A percentile compares a stretch with the other conserved stretches of the same genome.
phyloP scores from a whole-genome alignment of 2,888 invertebrate species.

The Andrena flavipes region DNA sequence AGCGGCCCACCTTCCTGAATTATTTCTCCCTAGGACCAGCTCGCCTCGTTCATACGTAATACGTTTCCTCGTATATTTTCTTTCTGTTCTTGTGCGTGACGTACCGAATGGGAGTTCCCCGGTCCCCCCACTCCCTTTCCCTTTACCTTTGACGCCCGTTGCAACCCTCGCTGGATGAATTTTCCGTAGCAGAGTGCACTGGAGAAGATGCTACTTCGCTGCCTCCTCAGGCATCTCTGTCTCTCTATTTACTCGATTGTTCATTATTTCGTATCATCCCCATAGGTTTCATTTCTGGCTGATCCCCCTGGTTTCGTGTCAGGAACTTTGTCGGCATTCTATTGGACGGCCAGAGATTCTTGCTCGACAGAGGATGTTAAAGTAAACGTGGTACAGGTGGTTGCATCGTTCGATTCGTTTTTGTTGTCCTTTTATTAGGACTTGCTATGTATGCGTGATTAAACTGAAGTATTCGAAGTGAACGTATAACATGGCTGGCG shows the following conservation, averaged over 20 bases:
- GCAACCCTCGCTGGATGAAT: conserved; percentile 18
- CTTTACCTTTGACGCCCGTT: conserved; percentile 16
- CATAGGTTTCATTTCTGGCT: not conserved
- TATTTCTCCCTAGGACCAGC: conserved; percentile 39
- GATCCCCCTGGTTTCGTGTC: not conserved
- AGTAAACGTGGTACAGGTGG: no score
- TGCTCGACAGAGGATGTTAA: not conserved
- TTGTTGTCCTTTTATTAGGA: no score
- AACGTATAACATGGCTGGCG: no score
- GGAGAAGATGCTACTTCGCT: not conserved
- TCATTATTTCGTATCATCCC: not conserved
- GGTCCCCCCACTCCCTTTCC: not conserved
- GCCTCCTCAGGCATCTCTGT: not conserved
- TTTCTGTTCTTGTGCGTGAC: conserved; percentile 28
- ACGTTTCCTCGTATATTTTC: conserved; percentile 43
- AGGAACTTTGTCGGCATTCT: not conserved
- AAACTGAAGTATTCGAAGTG: no score
- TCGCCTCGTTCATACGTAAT: conserved; percentile 55
- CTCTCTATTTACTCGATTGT: not conserved
- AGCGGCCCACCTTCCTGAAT: conserved; percentile 33
- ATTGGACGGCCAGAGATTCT: not conserved
- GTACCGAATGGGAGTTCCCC: conserved; percentile 20
- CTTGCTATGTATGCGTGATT: no score
- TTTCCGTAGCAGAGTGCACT: conserved; percentile 5
- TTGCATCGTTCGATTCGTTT: no score